Percentiles rank a stretch among this genome's conserved stretches.
These are phyloP conservation scores for Epinotia bilunana DNA, from an alignment of 2,888 invertebrate genomes.

Conservation along the genomic window DNA sequence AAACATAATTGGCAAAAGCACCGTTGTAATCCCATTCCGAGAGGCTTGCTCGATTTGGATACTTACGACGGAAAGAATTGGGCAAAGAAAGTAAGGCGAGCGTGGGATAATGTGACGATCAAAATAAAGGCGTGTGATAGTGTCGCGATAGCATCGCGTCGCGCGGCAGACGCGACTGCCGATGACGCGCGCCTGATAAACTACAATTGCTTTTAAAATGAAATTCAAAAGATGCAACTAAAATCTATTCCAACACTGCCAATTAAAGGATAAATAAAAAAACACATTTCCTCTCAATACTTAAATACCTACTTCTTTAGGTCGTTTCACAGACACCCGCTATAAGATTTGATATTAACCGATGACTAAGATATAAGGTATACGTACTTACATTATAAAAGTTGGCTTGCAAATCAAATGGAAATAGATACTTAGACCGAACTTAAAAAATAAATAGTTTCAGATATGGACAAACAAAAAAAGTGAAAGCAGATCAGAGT, in stretches of 20 bases:
- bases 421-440: neutral
- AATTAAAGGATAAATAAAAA: neutral
- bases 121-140: constrained; percentile 57
- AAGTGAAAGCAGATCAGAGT: constrained; percentile 42
- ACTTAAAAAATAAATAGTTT: neutral
- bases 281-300: neutral
- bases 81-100: constrained; percentile 68
- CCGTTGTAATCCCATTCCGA: constrained; percentile 66
- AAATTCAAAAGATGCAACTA: neutral
- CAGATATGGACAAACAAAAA: constrained; percentile 21
- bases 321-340: neutral
- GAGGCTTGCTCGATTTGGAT: constrained; percentile 66
- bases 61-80: constrained; percentile 55
- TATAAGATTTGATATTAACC: neutral
- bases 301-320: neutral
- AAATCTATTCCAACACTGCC: neutral
- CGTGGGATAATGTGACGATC: constrained; percentile 71
- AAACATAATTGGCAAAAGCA: constrained; percentile 56
- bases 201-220: constrained; percentile 11
- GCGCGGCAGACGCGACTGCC: constrained; percentile 44
- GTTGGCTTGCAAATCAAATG: neutral
- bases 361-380: neutral
- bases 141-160: constrained; percentile 53
- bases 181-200: constrained; percentile 15
- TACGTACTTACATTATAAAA: too few relatives aligned